Conservation (phyloP, 2,797 vertebrate species). For the Catharus ustulatus region DNA sequence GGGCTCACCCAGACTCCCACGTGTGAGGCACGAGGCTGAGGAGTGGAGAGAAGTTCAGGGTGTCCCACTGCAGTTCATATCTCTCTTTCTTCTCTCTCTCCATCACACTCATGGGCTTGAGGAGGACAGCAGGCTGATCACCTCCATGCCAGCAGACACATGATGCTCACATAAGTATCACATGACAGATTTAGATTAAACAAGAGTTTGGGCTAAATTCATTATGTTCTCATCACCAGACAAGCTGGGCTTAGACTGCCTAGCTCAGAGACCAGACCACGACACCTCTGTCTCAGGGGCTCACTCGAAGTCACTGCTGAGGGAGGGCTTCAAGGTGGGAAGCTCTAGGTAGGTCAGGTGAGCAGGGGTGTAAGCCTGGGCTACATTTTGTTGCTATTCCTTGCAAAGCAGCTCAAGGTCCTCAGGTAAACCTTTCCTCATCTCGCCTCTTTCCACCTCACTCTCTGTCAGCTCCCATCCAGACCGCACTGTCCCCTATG, state of each 20-base stretch:
- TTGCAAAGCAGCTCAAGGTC: neutral
- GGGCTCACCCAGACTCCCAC: neutral
- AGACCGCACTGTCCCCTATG: neutral
- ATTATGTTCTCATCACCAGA: neutral
- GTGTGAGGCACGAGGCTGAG: fast-evolving
- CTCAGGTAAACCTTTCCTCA: neutral
- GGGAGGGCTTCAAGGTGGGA: neutral
- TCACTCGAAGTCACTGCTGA: neutral
- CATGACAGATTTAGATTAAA: neutral
- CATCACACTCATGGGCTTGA: fast-evolving
- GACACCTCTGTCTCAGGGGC: fast-evolving
- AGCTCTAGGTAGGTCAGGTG: neutral
- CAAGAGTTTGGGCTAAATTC: neutral
- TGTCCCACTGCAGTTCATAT: neutral
- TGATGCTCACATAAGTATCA: neutral
- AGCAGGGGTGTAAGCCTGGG: neutral
- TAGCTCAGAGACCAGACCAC: neutral
- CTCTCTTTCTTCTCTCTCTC: neutral
- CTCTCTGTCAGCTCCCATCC: neutral
- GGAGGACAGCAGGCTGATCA: neutral
- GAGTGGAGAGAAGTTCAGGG: neutral
- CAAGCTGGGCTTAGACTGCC: neutral
- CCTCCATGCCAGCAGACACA: neutral
- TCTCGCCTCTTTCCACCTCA: neutral
- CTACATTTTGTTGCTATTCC: neutral